Conservation (phyloP, 53 echinoderm and acorn worm genomes). For the Paelopatides confundens region DNA sequence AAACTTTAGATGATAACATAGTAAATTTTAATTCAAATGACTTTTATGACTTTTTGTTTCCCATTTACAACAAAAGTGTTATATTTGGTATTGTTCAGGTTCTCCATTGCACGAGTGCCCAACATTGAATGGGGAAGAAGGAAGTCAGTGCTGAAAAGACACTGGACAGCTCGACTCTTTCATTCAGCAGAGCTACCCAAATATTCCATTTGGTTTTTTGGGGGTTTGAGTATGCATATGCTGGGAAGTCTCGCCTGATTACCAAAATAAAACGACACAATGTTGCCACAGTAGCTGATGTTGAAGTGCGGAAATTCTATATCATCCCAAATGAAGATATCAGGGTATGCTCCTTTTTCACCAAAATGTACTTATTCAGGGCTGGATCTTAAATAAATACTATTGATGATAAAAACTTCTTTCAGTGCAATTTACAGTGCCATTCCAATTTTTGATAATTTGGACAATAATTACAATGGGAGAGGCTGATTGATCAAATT, state of each 20-base stretch:
- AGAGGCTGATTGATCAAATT: too few relatives aligned
- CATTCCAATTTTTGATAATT: too few relatives aligned
- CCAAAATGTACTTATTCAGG: too few relatives aligned
- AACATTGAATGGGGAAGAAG: conserved; percentile 2
- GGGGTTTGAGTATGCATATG: conserved; percentile 18
- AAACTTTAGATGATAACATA: too few relatives aligned
- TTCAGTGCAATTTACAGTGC: too few relatives aligned
- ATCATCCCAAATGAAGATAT: conserved; percentile 41
- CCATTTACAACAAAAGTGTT: too few relatives aligned
- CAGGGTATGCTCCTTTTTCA: background rate
- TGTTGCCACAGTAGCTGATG: background rate
- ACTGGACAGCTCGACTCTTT: conserved; percentile 29
- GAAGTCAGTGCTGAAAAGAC: conserved; percentile 1
- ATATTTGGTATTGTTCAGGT: background rate
- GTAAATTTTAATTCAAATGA: too few relatives aligned
- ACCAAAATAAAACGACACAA: background rate
- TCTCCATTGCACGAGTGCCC: background rate
- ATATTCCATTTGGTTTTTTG: conserved; percentile 1
- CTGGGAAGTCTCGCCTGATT: background rate
- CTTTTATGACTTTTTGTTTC: too few relatives aligned
- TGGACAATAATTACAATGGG: too few relatives aligned
- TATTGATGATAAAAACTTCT: too few relatives aligned
- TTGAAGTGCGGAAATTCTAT: background rate
- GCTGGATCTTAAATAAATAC: too few relatives aligned
- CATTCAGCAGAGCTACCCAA: conserved; percentile 22